Base-by-base conservation (phyloP, 2,797 vertebrate species). In the Anas bahamensis region DNA sequence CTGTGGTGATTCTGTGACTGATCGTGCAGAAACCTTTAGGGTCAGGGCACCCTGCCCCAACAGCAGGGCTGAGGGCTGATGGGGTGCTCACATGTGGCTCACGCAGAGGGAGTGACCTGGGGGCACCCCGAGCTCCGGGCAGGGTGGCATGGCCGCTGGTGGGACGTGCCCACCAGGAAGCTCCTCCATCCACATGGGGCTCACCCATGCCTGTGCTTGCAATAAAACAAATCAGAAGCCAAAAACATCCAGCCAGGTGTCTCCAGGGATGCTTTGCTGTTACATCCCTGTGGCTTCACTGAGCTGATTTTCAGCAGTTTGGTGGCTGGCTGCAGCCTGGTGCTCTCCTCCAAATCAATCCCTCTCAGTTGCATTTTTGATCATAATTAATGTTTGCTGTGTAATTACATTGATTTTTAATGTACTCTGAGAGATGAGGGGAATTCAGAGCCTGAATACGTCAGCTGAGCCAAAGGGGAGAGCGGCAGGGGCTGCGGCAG, bases 361-460 rank as follows among this genome's bases (percentile, higher is more conserved):
- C 86, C 83, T 70, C 91, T 95, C 88, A 72, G 52, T 59, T 88
- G 92, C 87, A 90, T 92, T 96, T 95, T 93, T 82, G 29, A 95
- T 88, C 90, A 61, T 96, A 96, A 97, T 97, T 97, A 97, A 96
- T 89, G 92, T 96, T 96, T 96, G 70, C 93, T 94, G 85, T 55
- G 90, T 93, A 91, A 95, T 97, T 94, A 88, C 95, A 97, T 96
- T 92, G 97, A 96, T 95, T 96, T 96, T 97, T 91, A 85, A 96
- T 71, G 81, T 84, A 92, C 83, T 89, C 70, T 78, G 91, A 76
- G 82, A 83, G 83, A 85, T 29, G 50, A 91, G 86, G 89, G 88
- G 76, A 93, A 96, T 96, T 95, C 91, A 69, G 64, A 92, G 95
- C 84, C 91, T 1, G 13, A 71, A 33, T 2, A 6, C 7, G 10